Evolutionary conservation across 2,113 vertebrate species (phyloP), one percentile per base, ranked within the genome.

Genomic region (Melospiza melodia): DNA sequence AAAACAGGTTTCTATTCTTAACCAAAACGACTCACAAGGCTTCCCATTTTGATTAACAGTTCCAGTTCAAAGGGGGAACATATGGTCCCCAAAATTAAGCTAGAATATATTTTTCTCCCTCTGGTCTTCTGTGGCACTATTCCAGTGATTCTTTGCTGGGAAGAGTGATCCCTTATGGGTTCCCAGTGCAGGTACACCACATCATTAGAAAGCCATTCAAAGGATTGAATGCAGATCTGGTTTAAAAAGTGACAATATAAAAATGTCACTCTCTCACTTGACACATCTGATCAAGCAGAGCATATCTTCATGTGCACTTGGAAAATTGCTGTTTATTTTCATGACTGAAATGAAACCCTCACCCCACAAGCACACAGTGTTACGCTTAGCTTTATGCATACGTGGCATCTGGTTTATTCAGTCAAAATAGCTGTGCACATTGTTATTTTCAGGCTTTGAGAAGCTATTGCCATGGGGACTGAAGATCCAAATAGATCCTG

Each of bases 401-500:
- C 17, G 9, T 71, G 72, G 90, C 18, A 48, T 93, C 94, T 93
- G 85, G 55, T 94, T 94, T 88, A 62, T 83, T 88, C 87, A 86
- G 82, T 91, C 85, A 95, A 91, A 96, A 96, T 93, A 97, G 93
- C 93, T 94, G 90, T 12, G 3, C 59, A 51, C 46, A 73, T 94
- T 84, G 91, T 95, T 95, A 94, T 96, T 95, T 93, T 91, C 91
- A 94, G 94, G 78, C 80, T 95, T 78, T 83, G 83, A 94, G 78
- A 93, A 82, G 82, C 55, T 88, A 97, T 96, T 94, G 86, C 96
- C 94, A 97, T 97, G 96, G 95, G 93, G 94, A 97, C 94, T 71
- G 92, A 77, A 85, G 87, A 96, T 93, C 92, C 87, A 96, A 97
- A 96, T 85, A 94, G 93, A 95, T 96, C 90, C 83, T 95, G 92